Conservation (phyloP, 2,888 invertebrate species). For the Teleogryllus oceanicus region DNA sequence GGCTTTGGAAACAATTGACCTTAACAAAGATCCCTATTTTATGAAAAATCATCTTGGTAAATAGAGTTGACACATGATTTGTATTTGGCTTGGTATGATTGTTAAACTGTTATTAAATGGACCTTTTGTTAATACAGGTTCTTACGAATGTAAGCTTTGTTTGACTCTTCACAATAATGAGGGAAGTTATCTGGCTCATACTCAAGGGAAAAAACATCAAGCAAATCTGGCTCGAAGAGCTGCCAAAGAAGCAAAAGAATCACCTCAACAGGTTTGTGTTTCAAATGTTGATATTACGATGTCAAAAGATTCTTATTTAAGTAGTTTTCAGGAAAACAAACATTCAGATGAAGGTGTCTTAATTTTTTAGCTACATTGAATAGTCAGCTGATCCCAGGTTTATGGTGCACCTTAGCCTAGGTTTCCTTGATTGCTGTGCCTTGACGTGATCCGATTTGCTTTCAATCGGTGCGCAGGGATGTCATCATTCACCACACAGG, state of each 20-base stretch:
- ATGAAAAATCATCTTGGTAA: slow-evolving; percentile 98
- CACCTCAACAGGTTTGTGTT: slow-evolving; percentile 65
- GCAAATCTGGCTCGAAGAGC: slow-evolving; percentile 96
- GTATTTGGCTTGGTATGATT: neutral
- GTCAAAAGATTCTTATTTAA: neutral
- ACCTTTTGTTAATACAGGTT: slow-evolving; percentile 53
- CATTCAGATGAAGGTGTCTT: no score
- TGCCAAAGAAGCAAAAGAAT: slow-evolving; percentile 97
- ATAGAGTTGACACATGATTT: neutral
- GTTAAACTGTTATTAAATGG: no score
- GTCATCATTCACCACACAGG: no score
- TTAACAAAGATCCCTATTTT: slow-evolving; percentile 99
- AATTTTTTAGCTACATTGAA: no score
- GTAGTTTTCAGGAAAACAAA: neutral
- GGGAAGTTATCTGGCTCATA: slow-evolving; percentile 97
- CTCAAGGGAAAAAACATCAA: slow-evolving; percentile 99
- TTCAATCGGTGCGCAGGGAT: no score
- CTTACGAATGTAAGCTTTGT: slow-evolving; percentile 98
- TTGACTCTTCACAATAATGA: slow-evolving; percentile 98
- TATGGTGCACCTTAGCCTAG: no score
- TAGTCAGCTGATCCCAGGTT: no score
- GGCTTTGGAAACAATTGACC: slow-evolving; percentile 96
- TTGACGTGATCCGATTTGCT: no score
- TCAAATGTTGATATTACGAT: neutral
- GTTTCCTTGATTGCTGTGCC: no score